Evolutionary conservation across 2,113 vertebrate genomes (phyloP), one percentile per base, ranked within the genome.

Genomic region (Melanotaenia duboulayi): DNA sequence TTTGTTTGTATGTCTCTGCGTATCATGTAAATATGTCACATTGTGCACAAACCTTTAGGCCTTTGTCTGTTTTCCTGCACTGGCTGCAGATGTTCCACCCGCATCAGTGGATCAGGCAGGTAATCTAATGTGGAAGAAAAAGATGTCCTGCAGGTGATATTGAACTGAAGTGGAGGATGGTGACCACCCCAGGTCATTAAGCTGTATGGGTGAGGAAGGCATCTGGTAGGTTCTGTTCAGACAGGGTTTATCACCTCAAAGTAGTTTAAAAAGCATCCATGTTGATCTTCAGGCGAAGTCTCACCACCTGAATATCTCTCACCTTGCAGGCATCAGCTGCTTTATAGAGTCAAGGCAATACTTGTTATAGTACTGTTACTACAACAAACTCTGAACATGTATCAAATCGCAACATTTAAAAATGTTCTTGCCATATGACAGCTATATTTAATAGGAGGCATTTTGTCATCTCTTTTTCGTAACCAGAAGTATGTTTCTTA

Each of bases 11-110:
- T 28, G 28, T 28, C 3, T 28, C 3, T 28, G 28, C 6, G 28
- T 28, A 28, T 28, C 3, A 28, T 6, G 6, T 28, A 28, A 28
- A 28, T 6, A 28, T 28, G 28, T 6, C 28, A 40, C 39, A 40
- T 10, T 40, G 39, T 12, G 10, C 39, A 40, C 1, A 58, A 48
- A 37, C 25, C 2, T 57, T 39, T 32, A 44, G 23, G 52, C 12
- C 19, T 2, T n/a, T 40, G 50, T 28, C 1, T 58, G 4, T 24
- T 2, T 35, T 58, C n/a, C 44, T 20, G 23, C 23, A 57, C 54
- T 57, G 25, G 42, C 66, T 48, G 19, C 42, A 64, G 28, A 28
- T 69, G 66, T 69, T 59, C 35, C 11, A 59, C 20, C 32, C 50
- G 22, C 55, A 50, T 48, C 11, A 8, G 42, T 24, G 28, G 55